These are phyloP conservation scores for Mesorhabditis belari DNA, from an alignment of 2,888 invertebrate genomes.

Conservation along the genomic window DNA sequence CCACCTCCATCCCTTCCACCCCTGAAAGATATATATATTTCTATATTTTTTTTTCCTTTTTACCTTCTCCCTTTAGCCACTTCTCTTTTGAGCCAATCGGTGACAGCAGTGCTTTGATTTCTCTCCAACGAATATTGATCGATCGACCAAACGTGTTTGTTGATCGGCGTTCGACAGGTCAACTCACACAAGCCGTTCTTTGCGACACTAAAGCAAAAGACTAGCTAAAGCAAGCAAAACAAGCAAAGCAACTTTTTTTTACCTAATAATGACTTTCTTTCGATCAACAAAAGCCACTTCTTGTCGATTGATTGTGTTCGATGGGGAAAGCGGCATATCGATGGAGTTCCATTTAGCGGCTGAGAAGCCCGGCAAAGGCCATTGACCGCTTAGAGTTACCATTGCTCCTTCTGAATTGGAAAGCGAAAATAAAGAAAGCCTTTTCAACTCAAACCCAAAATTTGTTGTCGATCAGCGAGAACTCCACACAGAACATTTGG, in stretches of 20 bases:
- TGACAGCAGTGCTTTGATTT: constrained; percentile 20
- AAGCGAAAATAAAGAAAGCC: too few relatives aligned
- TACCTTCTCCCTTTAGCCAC: constrained; percentile 22
- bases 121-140: constrained; percentile 18
- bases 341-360: constrained; percentile 43
- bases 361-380: constrained; percentile 42
- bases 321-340: not conserved
- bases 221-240: too few relatives aligned
- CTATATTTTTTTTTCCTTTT: not conserved
- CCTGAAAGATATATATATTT: constrained; percentile 1
- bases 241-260: not conserved
- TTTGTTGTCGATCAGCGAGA: constrained; percentile 16
- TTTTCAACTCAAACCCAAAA: constrained; percentile 12
- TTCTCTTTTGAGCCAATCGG: constrained; percentile 33
- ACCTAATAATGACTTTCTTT: constrained; percentile 20
- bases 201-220: constrained; percentile 19
- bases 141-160: constrained; percentile 37
- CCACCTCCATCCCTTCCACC: constrained; percentile 20
- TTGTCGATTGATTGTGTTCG: not conserved
- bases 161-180: constrained; percentile 40
- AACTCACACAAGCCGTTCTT: constrained; percentile 18
- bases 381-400: constrained; percentile 35
- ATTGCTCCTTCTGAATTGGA: constrained; percentile 27
- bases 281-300: constrained; percentile 22
- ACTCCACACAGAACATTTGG: constrained; percentile 11